These are phyloP conservation scores for Mercenaria mercenaria DNA, from an alignment of 1,140 invertebrate species.

Conservation along the genomic window DNA sequence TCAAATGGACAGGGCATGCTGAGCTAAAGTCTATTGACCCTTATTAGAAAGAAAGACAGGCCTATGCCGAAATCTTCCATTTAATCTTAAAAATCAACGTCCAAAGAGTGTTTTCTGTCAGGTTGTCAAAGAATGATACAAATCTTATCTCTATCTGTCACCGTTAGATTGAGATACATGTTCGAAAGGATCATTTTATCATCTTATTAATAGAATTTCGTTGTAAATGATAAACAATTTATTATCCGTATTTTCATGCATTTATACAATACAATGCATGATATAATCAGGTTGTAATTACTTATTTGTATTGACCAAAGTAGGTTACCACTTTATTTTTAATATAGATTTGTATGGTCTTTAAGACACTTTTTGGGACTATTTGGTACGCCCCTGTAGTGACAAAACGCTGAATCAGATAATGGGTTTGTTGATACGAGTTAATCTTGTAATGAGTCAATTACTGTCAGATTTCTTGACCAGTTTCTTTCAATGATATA, in stretches of 20 bases:
- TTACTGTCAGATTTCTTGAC: constrained; percentile 43
- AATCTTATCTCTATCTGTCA: background rate
- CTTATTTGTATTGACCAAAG: too few species aligned
- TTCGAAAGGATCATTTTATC: background rate
- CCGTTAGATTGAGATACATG: background rate
- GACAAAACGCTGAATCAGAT: too few species aligned
- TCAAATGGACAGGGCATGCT: background rate
- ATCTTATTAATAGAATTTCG: background rate
- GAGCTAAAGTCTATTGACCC: background rate
- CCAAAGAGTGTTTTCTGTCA: background rate
- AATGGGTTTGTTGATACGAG: background rate
- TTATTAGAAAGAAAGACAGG: background rate
- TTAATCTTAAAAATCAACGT: background rate
- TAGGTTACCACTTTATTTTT: too few species aligned
- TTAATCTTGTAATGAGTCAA: constrained; percentile 40
- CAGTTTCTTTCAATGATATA: constrained; percentile 9
- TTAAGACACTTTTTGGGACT: too few species aligned
- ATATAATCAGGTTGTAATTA: too few species aligned
- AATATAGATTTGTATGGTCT: too few species aligned
- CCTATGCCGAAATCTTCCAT: too few species aligned
- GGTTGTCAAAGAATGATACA: background rate
- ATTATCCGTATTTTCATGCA: too few species aligned
- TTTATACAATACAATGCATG: too few species aligned
- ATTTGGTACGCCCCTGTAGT: too few species aligned
- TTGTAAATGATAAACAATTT: background rate